Base-by-base conservation (phyloP, 2,797 vertebrate genomes). In the Gallinago solitaria region DNA sequence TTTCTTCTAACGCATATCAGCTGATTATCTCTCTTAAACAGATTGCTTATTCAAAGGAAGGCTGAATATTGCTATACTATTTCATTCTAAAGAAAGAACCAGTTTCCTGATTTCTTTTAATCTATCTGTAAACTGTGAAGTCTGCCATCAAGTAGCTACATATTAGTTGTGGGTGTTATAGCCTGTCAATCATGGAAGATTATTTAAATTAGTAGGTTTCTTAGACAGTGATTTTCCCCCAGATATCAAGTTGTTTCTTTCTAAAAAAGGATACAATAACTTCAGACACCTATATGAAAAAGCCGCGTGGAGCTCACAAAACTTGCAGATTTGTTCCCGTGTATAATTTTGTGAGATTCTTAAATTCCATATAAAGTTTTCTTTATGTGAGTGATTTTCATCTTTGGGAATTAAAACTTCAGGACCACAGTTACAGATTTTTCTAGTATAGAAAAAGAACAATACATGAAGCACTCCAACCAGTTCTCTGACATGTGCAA, bases 101-200 rank as follows among this genome's bases (percentile, higher is more conserved):
- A 53, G 23, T 41, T 77, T 74, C 51, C 71, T 84, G 12, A 33
- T 93, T 87, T 75, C 67, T 71, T 87, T 81, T 67, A 78, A 84
- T 92, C 83, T 94, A 25, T 47, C 88, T 89, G 68, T 88, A 96
- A 90, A 87, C 48, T 91, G 41, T 91, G 80, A 94, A 91, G 78
- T 92, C 68, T 96, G 82, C 78, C 69, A 81, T 84, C 70, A 89
- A 79, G 70, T 64, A 95, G 33, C 35, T 96, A 61, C 45, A 19
- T 88, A 78, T 86, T 95, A 90, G 65, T 71, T 80, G 74, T 94
- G 91, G 93, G 91, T 94, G 91, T 93, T 96, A 74, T 43, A 93
- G 64, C 27, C 45, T 93, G 78, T 61, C 90, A 95, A 19, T 95
- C 88, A 61, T 0, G 2, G 6, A 43, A 54, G 61, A 93, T 61